These are phyloP conservation scores for Amblyornis subalaris DNA, from an alignment of 2,113 vertebrate species.

Conservation along the genomic window DNA sequence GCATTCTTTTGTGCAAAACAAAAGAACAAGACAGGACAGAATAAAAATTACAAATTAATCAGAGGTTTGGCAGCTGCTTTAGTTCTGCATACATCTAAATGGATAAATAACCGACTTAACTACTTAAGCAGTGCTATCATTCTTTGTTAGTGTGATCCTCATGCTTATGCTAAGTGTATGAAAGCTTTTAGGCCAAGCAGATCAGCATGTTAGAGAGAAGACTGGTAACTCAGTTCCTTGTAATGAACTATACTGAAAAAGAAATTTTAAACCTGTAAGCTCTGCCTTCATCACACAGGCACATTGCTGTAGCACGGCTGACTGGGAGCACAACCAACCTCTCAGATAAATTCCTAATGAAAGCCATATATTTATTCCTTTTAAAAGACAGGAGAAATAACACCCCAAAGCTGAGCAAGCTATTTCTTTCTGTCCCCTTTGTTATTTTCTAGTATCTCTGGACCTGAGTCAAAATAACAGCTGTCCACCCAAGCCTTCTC, in stretches of 20 bases:
- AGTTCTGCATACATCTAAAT: neutral
- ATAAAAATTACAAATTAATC: neutral
- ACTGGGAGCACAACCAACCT: neutral
- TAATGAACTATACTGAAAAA: neutral
- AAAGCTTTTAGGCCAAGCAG: neutral
- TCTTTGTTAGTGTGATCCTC: neutral
- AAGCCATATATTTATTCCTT: neutral
- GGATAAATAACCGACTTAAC: neutral
- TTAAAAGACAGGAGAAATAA: neutral
- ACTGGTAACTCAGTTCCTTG: neutral
- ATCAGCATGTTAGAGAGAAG: neutral
- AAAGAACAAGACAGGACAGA: neutral
- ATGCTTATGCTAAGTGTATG: neutral
- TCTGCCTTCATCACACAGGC: neutral
- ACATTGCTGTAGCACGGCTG: neutral
- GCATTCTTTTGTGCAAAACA: neutral
- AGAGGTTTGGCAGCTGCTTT: neutral
- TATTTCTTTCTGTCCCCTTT: neutral
- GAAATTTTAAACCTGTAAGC: neutral
- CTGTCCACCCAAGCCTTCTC: neutral
- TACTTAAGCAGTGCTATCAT: neutral
- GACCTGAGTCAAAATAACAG: neutral
- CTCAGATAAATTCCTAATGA: neutral
- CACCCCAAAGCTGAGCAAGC: neutral
- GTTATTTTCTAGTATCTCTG: neutral